Conservation (phyloP, 2,797 vertebrate genomes). For the Pangasius larnaudii region DNA sequence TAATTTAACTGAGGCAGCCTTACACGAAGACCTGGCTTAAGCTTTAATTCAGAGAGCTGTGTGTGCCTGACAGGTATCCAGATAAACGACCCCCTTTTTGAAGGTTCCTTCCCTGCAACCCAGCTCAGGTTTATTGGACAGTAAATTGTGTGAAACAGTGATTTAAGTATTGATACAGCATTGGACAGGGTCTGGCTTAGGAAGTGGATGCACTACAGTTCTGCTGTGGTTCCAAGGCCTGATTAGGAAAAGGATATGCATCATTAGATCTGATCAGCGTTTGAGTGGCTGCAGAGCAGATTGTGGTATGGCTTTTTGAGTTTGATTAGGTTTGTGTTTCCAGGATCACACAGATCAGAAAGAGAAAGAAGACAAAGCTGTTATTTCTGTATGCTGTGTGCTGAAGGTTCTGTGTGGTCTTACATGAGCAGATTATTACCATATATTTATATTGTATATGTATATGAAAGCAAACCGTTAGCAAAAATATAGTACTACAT, state of each 20-base stretch:
- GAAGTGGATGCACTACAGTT: neutral
- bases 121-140: neutral
- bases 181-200: conserved; percentile 9
- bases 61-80: conserved; percentile 21
- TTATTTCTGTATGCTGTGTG: neutral
- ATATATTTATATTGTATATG: neutral
- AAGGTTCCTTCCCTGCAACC: conserved; percentile 20
- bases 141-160: conserved; percentile 26
- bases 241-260: conserved; percentile 1
- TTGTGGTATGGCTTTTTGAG: neutral
- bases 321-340: conserved; percentile 11
- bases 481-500: neutral
- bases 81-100: conserved; percentile 29
- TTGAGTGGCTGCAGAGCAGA: conserved; percentile 8
- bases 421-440: neutral
- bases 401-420: neutral
- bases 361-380: neutral
- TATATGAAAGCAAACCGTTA: neutral
- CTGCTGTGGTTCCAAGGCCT: neutral
- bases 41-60: conserved; percentile 11
- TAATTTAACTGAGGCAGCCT: conserved; percentile 20
- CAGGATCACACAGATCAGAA: neutral
- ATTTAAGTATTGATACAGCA: conserved; percentile 26
- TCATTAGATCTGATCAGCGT: conserved; percentile 10
- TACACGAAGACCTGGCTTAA: conserved; percentile 6